Evolutionary conservation across 37 sponge, comb jelly and placozoan genomes (phyloP), one percentile per base, ranked within the genome.

Genomic region (Diacarnus erythraeanus): DNA sequence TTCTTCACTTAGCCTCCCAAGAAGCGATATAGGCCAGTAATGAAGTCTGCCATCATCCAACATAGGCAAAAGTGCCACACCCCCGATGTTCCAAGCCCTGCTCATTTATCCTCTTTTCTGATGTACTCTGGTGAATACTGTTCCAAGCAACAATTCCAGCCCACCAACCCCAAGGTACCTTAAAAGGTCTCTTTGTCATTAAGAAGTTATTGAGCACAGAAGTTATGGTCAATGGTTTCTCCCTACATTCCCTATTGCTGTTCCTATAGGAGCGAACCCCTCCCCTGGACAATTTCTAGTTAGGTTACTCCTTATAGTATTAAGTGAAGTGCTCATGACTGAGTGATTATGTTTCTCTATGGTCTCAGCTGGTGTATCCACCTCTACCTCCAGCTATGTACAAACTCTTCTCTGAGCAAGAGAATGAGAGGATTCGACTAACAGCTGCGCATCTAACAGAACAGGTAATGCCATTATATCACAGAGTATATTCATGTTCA

Each of bases 1-100:
- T n/a, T 36, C 56, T 21, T 44, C 42, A 9, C 38, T n/a, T n/a
- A 91, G 91, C 91, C 91, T 57, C 83, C 80, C 27, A 90, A 90
- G 83, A 91, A 86, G 87, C 74, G 72, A 58, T 60, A 65, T 29
- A 64, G 83, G 1, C 54, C 59, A 36, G 83, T 86, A 18, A 8
- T 59, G 42, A 64, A 41, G 75, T 91, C 91, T 30, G 67, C 73
- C 20, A 78, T 91, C 47, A 66, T 86, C 0, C 69, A 77, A 40
- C 83, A 79, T 73, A 35, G 87, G 38, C 60, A 74, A 33, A 41
- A 79, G 57, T 39, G 8, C n/a, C 51, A 72, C 3, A 43, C 26
- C 47, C 75, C 34, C 22, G 20, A 67, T 1, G 58, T 74, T 31
- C 30, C 59, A 26, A 17, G 38, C 5, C 80, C 79, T 22, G 59